Conservation (phyloP, 2,797 vertebrate genomes). For the Cyprinella venusta region DNA sequence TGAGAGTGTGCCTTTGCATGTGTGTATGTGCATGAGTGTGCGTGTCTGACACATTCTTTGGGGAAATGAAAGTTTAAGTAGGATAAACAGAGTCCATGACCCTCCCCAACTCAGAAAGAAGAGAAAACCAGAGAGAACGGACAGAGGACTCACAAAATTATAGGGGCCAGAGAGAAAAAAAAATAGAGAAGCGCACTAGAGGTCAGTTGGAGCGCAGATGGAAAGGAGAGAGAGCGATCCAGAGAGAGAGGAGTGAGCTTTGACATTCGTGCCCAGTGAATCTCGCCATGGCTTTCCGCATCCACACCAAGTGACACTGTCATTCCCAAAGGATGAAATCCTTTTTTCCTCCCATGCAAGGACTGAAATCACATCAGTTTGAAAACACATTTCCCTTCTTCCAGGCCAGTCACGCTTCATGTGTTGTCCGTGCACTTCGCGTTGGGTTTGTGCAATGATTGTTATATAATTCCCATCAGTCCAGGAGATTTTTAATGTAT, state of each 20-base stretch:
- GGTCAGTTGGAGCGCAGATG: slow-evolving; percentile 31
- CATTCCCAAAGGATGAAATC: slow-evolving; percentile 56
- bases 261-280: slow-evolving; percentile 51
- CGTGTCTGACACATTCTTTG: slow-evolving; percentile 49
- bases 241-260: slow-evolving; percentile 36
- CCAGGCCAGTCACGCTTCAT: slow-evolving; percentile 19
- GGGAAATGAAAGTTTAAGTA: slow-evolving; percentile 59
- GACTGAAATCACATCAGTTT: slow-evolving; percentile 33
- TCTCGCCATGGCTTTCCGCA: slow-evolving; percentile 53
- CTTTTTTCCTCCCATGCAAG: slow-evolving; percentile 25
- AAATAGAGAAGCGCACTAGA: background rate
- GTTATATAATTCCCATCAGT: slow-evolving; percentile 54
- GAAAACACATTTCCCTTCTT: slow-evolving; percentile 31
- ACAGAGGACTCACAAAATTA: slow-evolving; percentile 13
- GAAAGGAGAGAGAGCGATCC: slow-evolving; percentile 16
- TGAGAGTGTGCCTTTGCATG: slow-evolving; percentile 26
- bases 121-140: slow-evolving; percentile 29
- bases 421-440: slow-evolving; percentile 45
- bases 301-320: slow-evolving; percentile 52
- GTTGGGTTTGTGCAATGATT: slow-evolving; percentile 20
- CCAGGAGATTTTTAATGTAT: slow-evolving; percentile 52
- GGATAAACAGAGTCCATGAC: slow-evolving; percentile 53
- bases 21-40: slow-evolving; percentile 10
- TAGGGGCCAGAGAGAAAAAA: slow-evolving; percentile 8
- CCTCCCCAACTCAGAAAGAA: slow-evolving; percentile 35